Conservation (phyloP, 2,113 vertebrate species). For the Halcyon senegalensis region DNA sequence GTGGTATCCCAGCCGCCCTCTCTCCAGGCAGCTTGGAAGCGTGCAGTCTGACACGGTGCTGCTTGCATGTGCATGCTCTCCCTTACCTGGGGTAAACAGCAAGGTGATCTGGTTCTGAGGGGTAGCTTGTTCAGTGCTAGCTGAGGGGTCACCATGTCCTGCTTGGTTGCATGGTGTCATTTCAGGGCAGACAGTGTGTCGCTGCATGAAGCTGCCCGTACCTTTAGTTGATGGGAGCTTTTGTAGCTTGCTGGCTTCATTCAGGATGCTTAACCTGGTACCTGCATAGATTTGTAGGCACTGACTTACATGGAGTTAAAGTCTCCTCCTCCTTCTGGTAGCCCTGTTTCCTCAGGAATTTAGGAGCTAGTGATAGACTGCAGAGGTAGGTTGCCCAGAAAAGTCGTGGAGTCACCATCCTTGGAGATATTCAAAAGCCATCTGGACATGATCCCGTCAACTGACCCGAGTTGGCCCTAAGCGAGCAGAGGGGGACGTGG, state of each 20-base stretch:
- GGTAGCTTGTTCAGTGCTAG: not conserved
- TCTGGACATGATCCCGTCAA: not conserved
- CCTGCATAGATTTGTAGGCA: not conserved
- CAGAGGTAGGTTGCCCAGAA: not conserved
- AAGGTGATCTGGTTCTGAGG: not conserved
- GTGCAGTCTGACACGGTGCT: not conserved
- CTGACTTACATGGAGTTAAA: accelerated
- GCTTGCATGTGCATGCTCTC: not conserved
- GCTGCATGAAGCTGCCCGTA: not conserved
- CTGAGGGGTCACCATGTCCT: not conserved
- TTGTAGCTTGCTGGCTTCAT: not conserved
- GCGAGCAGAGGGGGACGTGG: not conserved
- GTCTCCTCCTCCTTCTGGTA: not conserved
- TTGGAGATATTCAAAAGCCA: not conserved
- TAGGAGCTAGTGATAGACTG: not conserved
- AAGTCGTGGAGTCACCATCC: not conserved
- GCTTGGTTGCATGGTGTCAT: not conserved
- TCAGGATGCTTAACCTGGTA: not conserved
- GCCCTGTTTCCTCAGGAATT: not conserved
- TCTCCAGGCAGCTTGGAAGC: not conserved
- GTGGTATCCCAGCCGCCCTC: not conserved
- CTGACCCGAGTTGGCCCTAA: not conserved
- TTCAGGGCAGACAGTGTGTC: not conserved
- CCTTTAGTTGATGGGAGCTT: not conserved
- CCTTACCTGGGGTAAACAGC: not conserved